Base-by-base conservation (phyloP, 1,140 invertebrate species). In the Steinernema feltiae region DNA sequence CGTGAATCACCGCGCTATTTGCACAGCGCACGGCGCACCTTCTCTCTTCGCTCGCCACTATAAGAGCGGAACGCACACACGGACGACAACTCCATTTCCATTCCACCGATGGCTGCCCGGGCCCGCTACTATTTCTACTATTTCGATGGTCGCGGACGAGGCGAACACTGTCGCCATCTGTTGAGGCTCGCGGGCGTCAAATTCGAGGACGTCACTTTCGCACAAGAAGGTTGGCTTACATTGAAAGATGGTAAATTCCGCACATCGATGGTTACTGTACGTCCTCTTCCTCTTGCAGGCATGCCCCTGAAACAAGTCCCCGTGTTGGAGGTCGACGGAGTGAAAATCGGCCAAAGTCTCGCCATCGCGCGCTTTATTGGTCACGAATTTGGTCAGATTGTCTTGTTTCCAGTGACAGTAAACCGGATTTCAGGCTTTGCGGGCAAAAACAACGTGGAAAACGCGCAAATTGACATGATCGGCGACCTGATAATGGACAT, bases 221-320 rank as follows among this genome's bases (percentile, higher is more conserved):
- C 3, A 78, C 80, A 30, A 69, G 48, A 18, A 83, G 82, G 78
- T 63, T 73, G 7, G 3, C 32, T 1, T 18, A 48, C 31, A 73
- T 72, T 7, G 35, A 48, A 15, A n/a, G n/a, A n/a, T n/a, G n/a
- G n/a, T n/a, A n/a, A n/a, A n/a, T n/a, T n/a, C n/a, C n/a, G n/a
- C n/a, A n/a, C n/a, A n/a, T n/a, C n/a, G n/a, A n/a, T n/a, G n/a
- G n/a, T n/a, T n/a, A n/a, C n/a, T n/a, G n/a, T n/a, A n/a, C n/a
- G n/a, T n/a, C n/a, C n/a, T n/a, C n/a, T n/a, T n/a, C n/a, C n/a
- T n/a, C n/a, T n/a, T n/a, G n/a, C n/a, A n/a, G 82, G 71, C 3
- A 83, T 81, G 80, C 82, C 82, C 27, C 72, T 83, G 17, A 82
- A 82, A 2, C 83, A 85, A 32, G 17, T 83, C 3, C 82, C 82